Percentiles rank a stretch among this genome's conserved stretches.
These are phyloP conservation scores for Pristionchus exspectatus DNA, from an alignment of 2,888 invertebrate species.

Conservation along the genomic window DNA sequence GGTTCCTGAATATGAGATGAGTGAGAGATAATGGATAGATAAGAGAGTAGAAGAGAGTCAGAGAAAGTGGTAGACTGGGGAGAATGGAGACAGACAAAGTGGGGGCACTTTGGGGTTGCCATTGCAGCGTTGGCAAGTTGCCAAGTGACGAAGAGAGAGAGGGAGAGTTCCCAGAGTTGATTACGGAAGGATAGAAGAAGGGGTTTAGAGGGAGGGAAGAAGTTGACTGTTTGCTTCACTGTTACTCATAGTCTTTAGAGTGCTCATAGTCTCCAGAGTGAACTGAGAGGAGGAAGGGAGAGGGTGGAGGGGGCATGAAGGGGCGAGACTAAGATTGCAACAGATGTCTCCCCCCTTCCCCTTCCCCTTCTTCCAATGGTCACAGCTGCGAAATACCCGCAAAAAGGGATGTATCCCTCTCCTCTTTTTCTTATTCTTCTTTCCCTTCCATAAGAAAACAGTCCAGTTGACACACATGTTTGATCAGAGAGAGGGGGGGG, in stretches of 20 bases:
- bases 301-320: not conserved
- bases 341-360: slow-evolving; percentile 4
- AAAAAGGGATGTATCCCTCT: not conserved
- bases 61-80: not conserved
- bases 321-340: slow-evolving; percentile 20
- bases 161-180: slow-evolving; percentile 5
- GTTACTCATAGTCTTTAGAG: not conserved
- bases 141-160: slow-evolving; percentile 7
- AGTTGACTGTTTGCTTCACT: slow-evolving; percentile 24
- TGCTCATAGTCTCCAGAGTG: not conserved
- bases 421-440: not conserved
- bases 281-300: not conserved
- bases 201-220: not conserved
- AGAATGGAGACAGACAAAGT: not conserved
- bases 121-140: slow-evolving; percentile 10
- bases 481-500: not conserved
- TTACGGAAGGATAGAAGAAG: not conserved
- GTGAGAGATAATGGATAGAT: not conserved
- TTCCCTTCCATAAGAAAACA: not conserved
- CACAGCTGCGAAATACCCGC: slow-evolving; percentile 15
- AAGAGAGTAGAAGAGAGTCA: slow-evolving; percentile 1
- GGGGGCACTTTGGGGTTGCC: slow-evolving; percentile 14
- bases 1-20: slow-evolving; percentile 38
- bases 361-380: not conserved
- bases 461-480: not conserved